Percentiles rank a stretch among this genome's conserved stretches.
These are phyloP conservation scores for Vulpes vulpes DNA, from an alignment of 2,113 vertebrate species.

Conservation along the genomic window DNA sequence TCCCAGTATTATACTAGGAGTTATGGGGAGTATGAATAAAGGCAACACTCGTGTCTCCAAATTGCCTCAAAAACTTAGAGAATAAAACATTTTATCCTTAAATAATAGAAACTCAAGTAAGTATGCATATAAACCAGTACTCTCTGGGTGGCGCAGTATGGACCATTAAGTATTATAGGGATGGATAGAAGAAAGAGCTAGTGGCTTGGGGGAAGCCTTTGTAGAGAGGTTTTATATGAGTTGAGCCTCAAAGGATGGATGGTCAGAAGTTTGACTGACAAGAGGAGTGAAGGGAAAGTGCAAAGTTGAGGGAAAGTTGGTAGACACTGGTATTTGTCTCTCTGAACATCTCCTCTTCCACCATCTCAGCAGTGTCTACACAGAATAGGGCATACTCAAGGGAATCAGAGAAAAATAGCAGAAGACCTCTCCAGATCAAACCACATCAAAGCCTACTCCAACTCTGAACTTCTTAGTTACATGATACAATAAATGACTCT, in stretches of 20 bases:
- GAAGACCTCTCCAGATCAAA: not conserved
- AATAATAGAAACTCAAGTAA: not conserved
- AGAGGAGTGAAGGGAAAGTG: no score
- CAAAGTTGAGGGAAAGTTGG: not conserved
- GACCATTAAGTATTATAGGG: not conserved
- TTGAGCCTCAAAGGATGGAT: not conserved
- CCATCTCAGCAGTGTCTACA: not conserved
- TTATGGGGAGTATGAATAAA: not conserved
- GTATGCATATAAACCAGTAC: not conserved
- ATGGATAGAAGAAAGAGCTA: not conserved
- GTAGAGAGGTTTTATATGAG: not conserved
- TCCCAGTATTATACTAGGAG: not conserved
- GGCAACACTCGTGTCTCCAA: not conserved
- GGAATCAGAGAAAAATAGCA: not conserved
- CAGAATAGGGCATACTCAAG: not conserved
- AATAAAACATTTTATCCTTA: not conserved
- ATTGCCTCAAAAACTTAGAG: not conserved
- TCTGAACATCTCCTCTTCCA: not conserved
- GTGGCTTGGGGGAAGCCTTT: not conserved
- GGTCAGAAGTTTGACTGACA: not conserved
- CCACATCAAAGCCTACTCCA: not conserved
- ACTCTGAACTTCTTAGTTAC: not conserved
- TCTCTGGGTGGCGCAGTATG: not conserved
- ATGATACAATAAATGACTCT: not conserved
- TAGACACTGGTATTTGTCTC: not conserved